A percentile compares a stretch with the other conserved stretches of the same genome.
Evolutionary conservation across 1,140 invertebrate species (phyloP).

Genomic region (Octopus bimaculoides): DNA sequence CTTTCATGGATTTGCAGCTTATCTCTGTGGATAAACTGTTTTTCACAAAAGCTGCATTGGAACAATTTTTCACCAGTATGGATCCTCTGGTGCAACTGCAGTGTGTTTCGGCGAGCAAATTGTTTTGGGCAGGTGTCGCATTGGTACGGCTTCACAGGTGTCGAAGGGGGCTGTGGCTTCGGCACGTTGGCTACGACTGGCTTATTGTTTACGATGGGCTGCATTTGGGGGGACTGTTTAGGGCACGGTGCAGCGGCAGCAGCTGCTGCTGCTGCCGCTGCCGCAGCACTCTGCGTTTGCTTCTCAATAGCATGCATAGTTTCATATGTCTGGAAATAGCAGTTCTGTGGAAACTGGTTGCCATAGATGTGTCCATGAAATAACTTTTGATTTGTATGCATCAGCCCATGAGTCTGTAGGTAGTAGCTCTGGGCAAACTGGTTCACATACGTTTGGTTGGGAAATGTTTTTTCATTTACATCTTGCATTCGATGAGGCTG

Average conservation of each 20-base stretch:
- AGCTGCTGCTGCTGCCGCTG: not conserved
- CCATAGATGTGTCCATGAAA: conserved; percentile 3
- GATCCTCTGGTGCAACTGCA: conserved; percentile 65
- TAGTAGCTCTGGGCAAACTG: conserved; percentile 3
- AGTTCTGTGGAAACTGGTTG: conserved; percentile 1
- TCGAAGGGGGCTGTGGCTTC: not conserved
- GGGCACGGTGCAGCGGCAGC: not conserved
- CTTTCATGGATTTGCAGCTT: conserved; percentile 74
- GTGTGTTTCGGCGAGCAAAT: conserved; percentile 52
- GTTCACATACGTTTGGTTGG: not conserved
- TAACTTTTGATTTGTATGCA: conserved; percentile 1
- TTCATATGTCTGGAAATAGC: not conserved
- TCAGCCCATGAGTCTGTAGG: not conserved
- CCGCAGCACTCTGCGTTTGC: not conserved
- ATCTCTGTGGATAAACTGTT: conserved; percentile 58
- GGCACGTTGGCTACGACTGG: not conserved
- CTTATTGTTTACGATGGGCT: not conserved
- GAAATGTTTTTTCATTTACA: not conserved
- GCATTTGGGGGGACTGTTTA: not conserved
- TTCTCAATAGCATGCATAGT: not conserved
- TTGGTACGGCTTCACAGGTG: not conserved
- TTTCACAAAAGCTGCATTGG: conserved; percentile 66
- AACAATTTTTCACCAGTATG: conserved; percentile 68
- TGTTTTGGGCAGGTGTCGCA: conserved; percentile 39
- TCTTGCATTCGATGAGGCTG: conserved; percentile 4